These are phyloP conservation scores for Melanogrammus aeglefinus DNA, from an alignment of 2,797 vertebrate species.

Conservation along the genomic window DNA sequence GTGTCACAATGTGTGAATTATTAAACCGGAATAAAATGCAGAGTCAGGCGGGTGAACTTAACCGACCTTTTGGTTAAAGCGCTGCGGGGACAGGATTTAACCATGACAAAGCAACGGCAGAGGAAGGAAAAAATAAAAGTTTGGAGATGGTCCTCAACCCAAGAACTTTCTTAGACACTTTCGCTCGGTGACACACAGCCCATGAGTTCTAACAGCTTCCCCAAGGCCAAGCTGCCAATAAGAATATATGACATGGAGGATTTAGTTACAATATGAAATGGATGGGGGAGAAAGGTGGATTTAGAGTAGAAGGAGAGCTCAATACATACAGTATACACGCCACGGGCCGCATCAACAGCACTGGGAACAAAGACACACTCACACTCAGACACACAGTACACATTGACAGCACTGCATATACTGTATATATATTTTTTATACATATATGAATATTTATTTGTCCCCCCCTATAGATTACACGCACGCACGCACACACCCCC, in stretches of 20 bases:
- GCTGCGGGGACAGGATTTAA: background rate
- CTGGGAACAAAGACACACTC: background rate
- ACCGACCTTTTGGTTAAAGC: background rate
- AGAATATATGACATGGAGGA: background rate
- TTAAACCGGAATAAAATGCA: background rate
- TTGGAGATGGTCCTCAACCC: background rate
- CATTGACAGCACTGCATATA: background rate
- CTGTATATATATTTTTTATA: too few species aligned
- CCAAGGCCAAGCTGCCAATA: conserved; percentile 11
- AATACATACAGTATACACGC: background rate
- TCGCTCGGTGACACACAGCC: background rate
- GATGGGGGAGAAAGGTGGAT: background rate
- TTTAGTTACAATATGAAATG: conserved; percentile 1
- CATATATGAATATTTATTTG: background rate
- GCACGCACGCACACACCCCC: background rate
- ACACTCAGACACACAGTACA: background rate
- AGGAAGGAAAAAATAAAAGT: background rate
- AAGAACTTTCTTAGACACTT: conserved; percentile 4
- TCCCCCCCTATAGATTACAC: background rate
- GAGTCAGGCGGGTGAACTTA: background rate
- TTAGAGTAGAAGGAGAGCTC: background rate
- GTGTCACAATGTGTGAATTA: conserved; percentile 2
- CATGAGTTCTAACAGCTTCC: background rate
- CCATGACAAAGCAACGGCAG: background rate
- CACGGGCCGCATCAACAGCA: background rate